Percentiles rank a stretch among this genome's conserved stretches.
phyloP scores from a whole-genome alignment of 2,888 invertebrate species.

The Phasia obesa region DNA sequence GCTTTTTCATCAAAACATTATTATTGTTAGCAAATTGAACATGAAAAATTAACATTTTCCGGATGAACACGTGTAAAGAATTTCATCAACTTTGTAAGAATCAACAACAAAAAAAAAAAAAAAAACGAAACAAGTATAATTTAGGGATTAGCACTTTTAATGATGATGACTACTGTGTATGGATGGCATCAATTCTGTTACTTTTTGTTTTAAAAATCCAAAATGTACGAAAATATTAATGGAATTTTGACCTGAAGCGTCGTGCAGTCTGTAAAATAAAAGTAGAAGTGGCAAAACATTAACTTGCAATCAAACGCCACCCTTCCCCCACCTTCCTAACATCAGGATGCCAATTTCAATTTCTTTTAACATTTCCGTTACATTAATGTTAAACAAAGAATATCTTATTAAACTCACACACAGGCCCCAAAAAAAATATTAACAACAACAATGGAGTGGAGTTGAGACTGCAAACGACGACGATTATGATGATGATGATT shows the following conservation, averaged over 20 bases:
- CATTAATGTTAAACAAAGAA: conserved; percentile 57
- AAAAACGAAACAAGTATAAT: conserved; percentile 15
- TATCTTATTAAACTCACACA: conserved; percentile 39
- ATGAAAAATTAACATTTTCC: conserved; percentile 64
- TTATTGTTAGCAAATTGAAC: conserved; percentile 46
- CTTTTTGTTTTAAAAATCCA: conserved; percentile 26
- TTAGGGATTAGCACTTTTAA: conserved; percentile 62
- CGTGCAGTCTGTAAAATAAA: conserved; percentile 3
- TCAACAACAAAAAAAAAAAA: too few relatives aligned
- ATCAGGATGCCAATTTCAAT: conserved; percentile 33
- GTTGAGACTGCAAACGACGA: conserved; percentile 17
- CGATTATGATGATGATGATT: conserved; percentile 24
- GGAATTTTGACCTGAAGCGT: conserved; percentile 63
- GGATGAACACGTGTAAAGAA: conserved; percentile 67
- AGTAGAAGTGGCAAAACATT: conserved; percentile 36
- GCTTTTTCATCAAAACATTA: conserved; percentile 34
- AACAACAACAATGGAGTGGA: conserved; percentile 28
- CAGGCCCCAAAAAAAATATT: background rate
- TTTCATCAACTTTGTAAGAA: conserved; percentile 46
- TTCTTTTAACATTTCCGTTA: conserved; percentile 66
- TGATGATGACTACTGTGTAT: conserved; percentile 39
- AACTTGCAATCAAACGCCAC: conserved; percentile 22
- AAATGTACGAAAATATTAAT: conserved; percentile 42
- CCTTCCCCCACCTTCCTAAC: background rate
- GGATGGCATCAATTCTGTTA: conserved; percentile 8